phyloP scores from a whole-genome alignment of 2,888 invertebrate species.

The Aphidius colemani region DNA sequence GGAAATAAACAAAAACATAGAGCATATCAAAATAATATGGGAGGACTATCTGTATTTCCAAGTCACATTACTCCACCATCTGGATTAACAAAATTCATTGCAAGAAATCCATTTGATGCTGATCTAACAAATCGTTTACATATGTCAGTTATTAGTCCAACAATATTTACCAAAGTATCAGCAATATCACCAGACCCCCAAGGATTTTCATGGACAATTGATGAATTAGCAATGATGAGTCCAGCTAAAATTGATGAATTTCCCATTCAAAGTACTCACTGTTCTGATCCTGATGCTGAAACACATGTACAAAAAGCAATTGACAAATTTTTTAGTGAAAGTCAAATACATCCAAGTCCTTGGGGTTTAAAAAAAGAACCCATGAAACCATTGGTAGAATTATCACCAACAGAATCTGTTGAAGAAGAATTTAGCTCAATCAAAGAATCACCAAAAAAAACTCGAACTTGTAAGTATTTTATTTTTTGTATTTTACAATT shows the following conservation, averaged over 20 bases:
- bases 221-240: constrained; percentile 70
- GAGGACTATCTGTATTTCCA: constrained; percentile 54
- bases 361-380: constrained; percentile 51
- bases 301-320: constrained; percentile 71
- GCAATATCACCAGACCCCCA: constrained; percentile 55
- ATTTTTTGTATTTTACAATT: background rate
- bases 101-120: constrained; percentile 73
- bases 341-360: constrained; percentile 67
- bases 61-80: constrained; percentile 65
- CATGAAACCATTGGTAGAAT: constrained; percentile 28
- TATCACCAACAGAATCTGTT: constrained; percentile 40
- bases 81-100: constrained; percentile 61
- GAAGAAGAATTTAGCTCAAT: constrained; percentile 33
- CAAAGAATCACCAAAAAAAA: constrained; percentile 37
- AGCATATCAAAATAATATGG: constrained; percentile 32
- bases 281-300: constrained; percentile 69
- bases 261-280: constrained; percentile 67
- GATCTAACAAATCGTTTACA: constrained; percentile 69
- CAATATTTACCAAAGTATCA: constrained; percentile 56
- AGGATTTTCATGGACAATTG: constrained; percentile 73
- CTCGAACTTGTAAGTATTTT: constrained; percentile 46
- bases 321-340: constrained; percentile 66
- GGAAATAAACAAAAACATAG: constrained; percentile 32
- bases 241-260: constrained; percentile 73
- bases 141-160: constrained; percentile 70